phyloP scores from a whole-genome alignment of 2,797 vertebrate genomes.

The Ctenosaura bakeri region DNA sequence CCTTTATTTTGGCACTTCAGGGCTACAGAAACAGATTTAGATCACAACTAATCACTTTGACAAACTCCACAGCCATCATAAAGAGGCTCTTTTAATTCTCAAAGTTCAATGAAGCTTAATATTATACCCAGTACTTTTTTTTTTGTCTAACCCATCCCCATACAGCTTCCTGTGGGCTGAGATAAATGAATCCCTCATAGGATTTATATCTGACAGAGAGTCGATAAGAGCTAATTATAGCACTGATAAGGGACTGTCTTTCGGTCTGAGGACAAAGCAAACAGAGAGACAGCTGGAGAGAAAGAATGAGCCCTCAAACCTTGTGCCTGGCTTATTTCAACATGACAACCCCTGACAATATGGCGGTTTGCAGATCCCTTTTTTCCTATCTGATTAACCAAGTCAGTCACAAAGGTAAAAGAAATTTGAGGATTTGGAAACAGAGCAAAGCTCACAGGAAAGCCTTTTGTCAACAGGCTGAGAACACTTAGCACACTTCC shows the following conservation, averaged over 20 bases:
- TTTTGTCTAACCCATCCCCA: background rate
- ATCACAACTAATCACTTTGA: background rate
- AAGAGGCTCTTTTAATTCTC: background rate
- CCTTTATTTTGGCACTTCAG: background rate
- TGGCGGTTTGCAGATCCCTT: background rate
- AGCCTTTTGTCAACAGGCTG: background rate
- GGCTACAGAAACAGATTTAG: background rate
- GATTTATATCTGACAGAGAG: conserved; percentile 13
- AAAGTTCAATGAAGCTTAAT: background rate
- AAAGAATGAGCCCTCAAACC: background rate
- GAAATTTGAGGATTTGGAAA: conserved; percentile 18
- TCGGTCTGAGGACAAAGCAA: background rate
- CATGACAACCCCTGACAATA: background rate
- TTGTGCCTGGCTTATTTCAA: background rate
- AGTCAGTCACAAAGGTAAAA: background rate
- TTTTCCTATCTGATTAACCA: background rate
- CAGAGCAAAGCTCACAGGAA: background rate
- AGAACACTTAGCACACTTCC: background rate
- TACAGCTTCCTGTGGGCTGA: conserved; percentile 17
- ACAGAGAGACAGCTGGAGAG: background rate
- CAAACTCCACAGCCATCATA: background rate
- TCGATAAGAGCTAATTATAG: conserved; percentile 39
- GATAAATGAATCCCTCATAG: conserved; percentile 23
- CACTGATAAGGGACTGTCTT: conserved; percentile 7
- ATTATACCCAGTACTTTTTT: background rate